Evolutionary conservation across 2,888 invertebrate species (phyloP), one percentile per base, ranked within the genome.

Genomic region (Conistra vaccinii): DNA sequence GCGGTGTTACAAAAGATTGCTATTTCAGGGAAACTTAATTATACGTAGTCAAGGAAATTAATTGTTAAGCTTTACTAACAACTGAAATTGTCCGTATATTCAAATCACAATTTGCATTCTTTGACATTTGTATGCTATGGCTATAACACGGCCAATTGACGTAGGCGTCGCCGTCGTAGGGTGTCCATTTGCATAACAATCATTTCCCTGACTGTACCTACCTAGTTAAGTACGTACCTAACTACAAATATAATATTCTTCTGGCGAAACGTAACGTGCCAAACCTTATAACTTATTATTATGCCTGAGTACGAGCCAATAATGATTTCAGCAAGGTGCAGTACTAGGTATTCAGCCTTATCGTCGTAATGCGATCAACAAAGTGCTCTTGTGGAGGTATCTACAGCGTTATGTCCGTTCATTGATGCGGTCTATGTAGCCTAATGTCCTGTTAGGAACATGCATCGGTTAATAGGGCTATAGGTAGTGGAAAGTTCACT

Each of bases 311-410:
- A 69, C 32, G 23, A 58, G 35, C 57, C 51, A 68, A 58, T 77
- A 77, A 77, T 82, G 29, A 69, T 69, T 83, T 69, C 55, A 69
- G 83, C 53, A 82, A 78, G 78, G 83, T 82, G 78, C 78, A 69
- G 45, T n/a, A n/a, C n/a, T n/a, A n/a, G n/a, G n/a, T 78, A 63
- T 76, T 51, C 63, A 20, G 42, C 29, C 70, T 69, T 79, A 83
- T 83, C 78, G 20, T 23, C 42, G 17, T 60, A 78, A 69, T 60
- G n/a, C 35, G 69, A 79, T 79, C 83, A 55, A 69, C 70, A 51
- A 78, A 83, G 78, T 69, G 78, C 68, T 80, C 55, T 83, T 73
- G 45, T 69, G 53, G 26, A 53, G 57, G 53, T 79, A 71, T 78
- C 83, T 66, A 79, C 58, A 48, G 58, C 35, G 60, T 80, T 66